Evolutionary conservation across 2,797 vertebrate species (phyloP), one percentile per base, ranked within the genome.

Genomic region (Notolabrus celidotus): DNA sequence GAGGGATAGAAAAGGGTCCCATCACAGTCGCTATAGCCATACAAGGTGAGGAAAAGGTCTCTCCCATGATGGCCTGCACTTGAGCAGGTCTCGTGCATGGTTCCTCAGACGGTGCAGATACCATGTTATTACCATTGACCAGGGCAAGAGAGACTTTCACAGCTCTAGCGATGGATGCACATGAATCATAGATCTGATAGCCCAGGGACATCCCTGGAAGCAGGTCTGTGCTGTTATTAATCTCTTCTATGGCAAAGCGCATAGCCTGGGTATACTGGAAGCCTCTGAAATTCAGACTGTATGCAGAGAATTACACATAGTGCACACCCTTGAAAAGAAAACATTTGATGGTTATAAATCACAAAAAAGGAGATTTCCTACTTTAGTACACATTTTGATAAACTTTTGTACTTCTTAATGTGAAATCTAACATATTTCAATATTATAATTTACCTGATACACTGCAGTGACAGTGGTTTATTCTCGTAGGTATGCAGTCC

Each of bases 171-270:
- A 86, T 75, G 6, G 90, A 89, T 14, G 85, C 83, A 33, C 91
- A 93, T 4, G 73, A 64, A 43, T 93, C 87, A 45, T 86, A 91
- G 16, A 92, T 85, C 58, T 74, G 89, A 29, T 89, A 93, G 1
- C 92, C 92, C n/a, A 93, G 64, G 27, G 71, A 70, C n/a, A 91
- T 45, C 3, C 81, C 85, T 14, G 89, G 91, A 38, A 93, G 72
- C 16, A 93, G 72, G 38, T 80, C 72, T 49, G 90, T 83, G 31
- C 82, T 91, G 75, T 91, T 90, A 55, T 92, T 93, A 19, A 93
- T 92, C 74, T 93, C 91, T 59, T 91, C 91, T 17, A 91, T 83
- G 17, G 91, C 89, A 73, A 91, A 93, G 5, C 89, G 71, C 92
- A 93, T 87, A 1, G 91, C 73, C 43, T 92, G 89, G 5, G 82